Conservation (phyloP, 2,113 vertebrate genomes). For the Muntiacus reevesi region DNA sequence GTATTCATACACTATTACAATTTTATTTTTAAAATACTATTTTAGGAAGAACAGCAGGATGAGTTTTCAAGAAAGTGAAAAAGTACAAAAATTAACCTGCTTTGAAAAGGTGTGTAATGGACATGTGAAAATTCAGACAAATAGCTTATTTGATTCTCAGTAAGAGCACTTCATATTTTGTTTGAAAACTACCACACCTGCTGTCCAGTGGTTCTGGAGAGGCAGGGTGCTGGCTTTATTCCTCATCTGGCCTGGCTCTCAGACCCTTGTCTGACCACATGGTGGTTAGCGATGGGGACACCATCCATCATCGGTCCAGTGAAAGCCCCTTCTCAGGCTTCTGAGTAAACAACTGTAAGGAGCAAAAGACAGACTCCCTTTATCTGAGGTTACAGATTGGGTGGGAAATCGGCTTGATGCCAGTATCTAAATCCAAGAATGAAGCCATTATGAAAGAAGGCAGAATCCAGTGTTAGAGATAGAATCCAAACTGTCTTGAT, state of each 20-base stretch:
- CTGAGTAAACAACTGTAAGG: neutral
- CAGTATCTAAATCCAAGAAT: neutral
- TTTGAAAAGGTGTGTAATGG: neutral
- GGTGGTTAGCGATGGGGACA: neutral
- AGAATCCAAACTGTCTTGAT: neutral
- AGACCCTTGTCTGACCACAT: neutral
- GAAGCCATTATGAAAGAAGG: neutral
- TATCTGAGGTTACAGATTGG: neutral
- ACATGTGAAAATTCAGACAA: neutral
- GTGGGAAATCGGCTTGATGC: neutral
- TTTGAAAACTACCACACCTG: neutral
- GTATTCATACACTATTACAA: neutral
- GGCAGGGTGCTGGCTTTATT: neutral
- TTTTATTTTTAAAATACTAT: neutral
- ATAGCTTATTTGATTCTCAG: neutral
- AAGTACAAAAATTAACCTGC: neutral
- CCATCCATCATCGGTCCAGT: neutral
- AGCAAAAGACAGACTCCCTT: neutral
- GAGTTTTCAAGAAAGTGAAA: neutral
- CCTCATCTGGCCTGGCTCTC: neutral
- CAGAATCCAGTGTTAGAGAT: neutral
- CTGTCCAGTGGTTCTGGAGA: neutral
- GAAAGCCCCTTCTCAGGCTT: neutral
- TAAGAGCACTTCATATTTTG: neutral
- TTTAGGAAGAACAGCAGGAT: neutral